Evolutionary conservation across 2,888 invertebrate genomes (phyloP).

Genomic region (Lordiphosa andalusiaca): DNA sequence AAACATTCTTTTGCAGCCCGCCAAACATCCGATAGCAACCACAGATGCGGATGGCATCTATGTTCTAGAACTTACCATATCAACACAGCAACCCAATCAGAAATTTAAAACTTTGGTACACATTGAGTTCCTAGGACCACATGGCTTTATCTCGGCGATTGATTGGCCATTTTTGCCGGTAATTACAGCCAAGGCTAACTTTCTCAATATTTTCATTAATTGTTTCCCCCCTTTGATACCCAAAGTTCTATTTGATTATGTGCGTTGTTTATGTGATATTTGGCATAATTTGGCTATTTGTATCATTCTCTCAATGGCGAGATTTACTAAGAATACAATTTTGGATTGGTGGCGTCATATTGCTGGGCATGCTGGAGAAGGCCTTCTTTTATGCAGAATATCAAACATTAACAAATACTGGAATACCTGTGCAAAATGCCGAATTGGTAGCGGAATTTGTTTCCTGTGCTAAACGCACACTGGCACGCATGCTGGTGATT

Average conservation of each 20-base stretch:
- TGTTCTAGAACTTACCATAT: constrained; percentile 82
- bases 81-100: constrained; percentile 59
- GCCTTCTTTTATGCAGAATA: constrained; percentile 96
- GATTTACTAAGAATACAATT: constrained; percentile 95
- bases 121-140: constrained; percentile 87
- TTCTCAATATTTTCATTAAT: too few relatives aligned
- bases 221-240: neutral
- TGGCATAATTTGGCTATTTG: constrained; percentile 90
- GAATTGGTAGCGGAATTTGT: constrained; percentile 94
- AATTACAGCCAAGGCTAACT: neutral
- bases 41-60: constrained; percentile 88
- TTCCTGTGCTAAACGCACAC: constrained; percentile 93
- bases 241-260: constrained; percentile 94
- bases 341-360: constrained; percentile 96
- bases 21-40: constrained; percentile 82
- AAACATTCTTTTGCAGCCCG: constrained; percentile 55
- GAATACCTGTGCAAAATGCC: constrained; percentile 84
- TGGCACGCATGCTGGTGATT: constrained; percentile 95
- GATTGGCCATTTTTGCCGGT: constrained; percentile 94
- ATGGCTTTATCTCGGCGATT: constrained; percentile 92
- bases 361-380: constrained; percentile 92
- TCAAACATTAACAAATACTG: constrained; percentile 87
- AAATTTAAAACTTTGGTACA: constrained; percentile 84
- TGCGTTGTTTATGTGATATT: constrained; percentile 92
- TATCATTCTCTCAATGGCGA: constrained; percentile 93